phyloP scores from a whole-genome alignment of 2,113 vertebrate genomes.

The Macaca mulatta region DNA sequence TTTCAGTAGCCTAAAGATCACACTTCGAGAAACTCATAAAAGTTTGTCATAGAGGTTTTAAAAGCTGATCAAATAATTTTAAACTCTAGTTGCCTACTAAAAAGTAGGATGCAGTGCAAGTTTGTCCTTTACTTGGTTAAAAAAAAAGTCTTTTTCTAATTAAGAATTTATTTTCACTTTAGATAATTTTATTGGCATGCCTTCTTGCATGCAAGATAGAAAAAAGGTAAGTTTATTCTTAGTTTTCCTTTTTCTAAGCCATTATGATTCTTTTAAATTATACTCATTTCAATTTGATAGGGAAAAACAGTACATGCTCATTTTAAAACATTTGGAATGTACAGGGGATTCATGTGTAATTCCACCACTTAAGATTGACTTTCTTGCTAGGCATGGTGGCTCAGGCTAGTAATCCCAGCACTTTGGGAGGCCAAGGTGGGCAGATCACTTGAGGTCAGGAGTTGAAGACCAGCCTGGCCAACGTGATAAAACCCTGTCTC shows the following conservation, averaged over 20 bases:
- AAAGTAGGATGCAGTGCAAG: neutral
- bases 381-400: too few relatives aligned
- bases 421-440: too few relatives aligned
- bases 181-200: neutral
- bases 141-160: neutral
- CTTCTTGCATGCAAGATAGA: neutral
- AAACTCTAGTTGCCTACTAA: neutral
- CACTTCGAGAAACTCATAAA: neutral
- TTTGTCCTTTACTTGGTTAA: neutral
- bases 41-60: neutral
- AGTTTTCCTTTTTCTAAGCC: neutral
- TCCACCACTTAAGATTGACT: neutral
- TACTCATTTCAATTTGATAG: neutral
- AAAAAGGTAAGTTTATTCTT: neutral
- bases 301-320: neutral
- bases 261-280: neutral
- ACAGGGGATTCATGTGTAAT: neutral
- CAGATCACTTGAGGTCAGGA: too few relatives aligned
- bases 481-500: too few relatives aligned
- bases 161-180: conserved; percentile 11
- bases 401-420: too few relatives aligned
- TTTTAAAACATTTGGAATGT: neutral
- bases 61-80: neutral
- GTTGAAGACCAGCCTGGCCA: too few relatives aligned
- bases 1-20: neutral